These are phyloP conservation scores for Bucco capensis DNA, from an alignment of 2,113 vertebrate genomes.

Conservation along the genomic window DNA sequence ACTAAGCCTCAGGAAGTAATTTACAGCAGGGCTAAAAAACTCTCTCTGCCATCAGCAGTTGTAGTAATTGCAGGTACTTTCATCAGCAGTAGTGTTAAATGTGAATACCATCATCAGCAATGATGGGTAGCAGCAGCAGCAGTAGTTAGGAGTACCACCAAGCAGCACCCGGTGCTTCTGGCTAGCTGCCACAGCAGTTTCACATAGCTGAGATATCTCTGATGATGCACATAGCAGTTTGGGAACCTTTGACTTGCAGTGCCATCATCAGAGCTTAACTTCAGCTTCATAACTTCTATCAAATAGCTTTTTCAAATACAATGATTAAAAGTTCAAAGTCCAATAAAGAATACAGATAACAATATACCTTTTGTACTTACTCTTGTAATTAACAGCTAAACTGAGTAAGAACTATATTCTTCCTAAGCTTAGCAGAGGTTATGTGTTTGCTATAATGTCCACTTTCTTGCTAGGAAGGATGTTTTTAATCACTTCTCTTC, in stretches of 20 bases:
- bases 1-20: constrained; percentile 34
- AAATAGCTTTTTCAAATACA: neutral
- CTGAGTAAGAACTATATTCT: neutral
- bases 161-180: neutral
- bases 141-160: neutral
- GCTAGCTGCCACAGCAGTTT: neutral
- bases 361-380: neutral
- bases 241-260: constrained; percentile 1
- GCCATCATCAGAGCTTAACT: neutral
- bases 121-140: constrained; percentile 4
- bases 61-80: constrained; percentile 63
- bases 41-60: constrained; percentile 47
- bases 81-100: constrained; percentile 50
- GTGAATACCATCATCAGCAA: constrained; percentile 56
- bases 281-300: neutral
- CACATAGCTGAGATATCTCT: neutral
- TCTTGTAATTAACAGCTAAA: neutral
- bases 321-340: neutral
- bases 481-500: neutral
- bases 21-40: constrained; percentile 37
- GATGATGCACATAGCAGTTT: neutral
- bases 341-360: neutral
- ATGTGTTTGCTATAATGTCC: neutral
- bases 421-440: neutral
- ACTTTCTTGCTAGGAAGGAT: neutral